Base-by-base conservation (phyloP, 2,797 vertebrate genomes). In the Dromococcyx pavoninus region DNA sequence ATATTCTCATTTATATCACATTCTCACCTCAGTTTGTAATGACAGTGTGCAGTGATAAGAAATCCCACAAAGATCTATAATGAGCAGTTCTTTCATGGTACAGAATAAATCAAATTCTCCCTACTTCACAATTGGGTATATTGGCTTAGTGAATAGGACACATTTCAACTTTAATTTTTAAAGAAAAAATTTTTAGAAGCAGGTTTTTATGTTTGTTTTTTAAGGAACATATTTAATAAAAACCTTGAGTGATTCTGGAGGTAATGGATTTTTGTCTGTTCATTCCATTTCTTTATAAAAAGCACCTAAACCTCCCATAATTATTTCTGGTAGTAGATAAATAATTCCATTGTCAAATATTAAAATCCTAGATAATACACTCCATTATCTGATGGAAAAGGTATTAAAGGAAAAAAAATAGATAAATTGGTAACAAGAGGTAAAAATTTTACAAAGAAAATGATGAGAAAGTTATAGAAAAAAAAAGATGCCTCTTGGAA, bases 261-360 rank as follows among this genome's bases (percentile, higher is more conserved):
- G 7, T 24, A 70, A 56, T 35, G 7, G 5, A 9, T 2, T 76
- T 94, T 83, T 86, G 4, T 43, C 23, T 44, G 2, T 56, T 91
- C 13, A 37, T 67, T 15, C 12, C 27, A 46, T 25, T 61, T 80
- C 22, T 64, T 71, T 60, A 51, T 15, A 39, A 39, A 79, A 69
- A 79, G 0, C 5, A 48, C 2, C 3, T 60, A 46, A 80, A 27
- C 0, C 0, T 2, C 5, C 0, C 4, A 25, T 13, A 67, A 48
- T 56, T 60, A 35, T 4, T 75, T 57, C 14, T 74, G 30, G 3
- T 56, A 25, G 27, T 39, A 30, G 39, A 60, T n/a, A 86, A 89
- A 61, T 60, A 80, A 65, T 72, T 48, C 9, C 6, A 41, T 61
- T 80, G 16, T 71, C 32, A 71, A 67, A 50, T 12, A 74, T 41